A percentile compares a stretch with the other conserved stretches of the same genome.
Conservation (phyloP, 2,888 invertebrate genomes). For the Capitulum mitella region DNA sequence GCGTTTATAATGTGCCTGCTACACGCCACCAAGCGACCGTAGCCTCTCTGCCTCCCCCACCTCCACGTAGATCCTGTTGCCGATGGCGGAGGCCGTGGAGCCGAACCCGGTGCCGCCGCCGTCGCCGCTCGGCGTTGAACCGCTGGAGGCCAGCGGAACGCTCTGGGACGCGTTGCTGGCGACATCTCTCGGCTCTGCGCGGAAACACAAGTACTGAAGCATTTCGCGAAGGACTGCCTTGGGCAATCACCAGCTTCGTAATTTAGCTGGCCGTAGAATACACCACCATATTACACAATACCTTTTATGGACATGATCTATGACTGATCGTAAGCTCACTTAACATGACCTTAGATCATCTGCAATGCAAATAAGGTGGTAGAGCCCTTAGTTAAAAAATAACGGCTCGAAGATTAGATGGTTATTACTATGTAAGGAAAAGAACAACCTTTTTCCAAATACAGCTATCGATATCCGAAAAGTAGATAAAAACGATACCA, state of each 20-base stretch:
- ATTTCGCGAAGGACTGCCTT: no score
- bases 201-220: not conserved
- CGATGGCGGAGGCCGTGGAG: not conserved
- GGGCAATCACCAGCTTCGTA: no score
- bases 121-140: not conserved
- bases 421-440: not conserved
- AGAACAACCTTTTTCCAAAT: not conserved
- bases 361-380: no score
- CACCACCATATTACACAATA: no score
- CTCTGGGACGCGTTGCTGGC: not conserved
- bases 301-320: no score
- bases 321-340: no score
- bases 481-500: no score
- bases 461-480: no score
- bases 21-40: not conserved
- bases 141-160: not conserved
- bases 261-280: no score
- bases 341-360: no score
- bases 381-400: no score
- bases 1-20: not conserved
- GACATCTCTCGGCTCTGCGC: not conserved
- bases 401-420: not conserved
- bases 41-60: no score
- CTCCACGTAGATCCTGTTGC: not conserved
- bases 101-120: not conserved